Evolutionary conservation across 2,888 invertebrate species (phyloP), one percentile per base, ranked within the genome.

Genomic region (Allygus modestus): DNA sequence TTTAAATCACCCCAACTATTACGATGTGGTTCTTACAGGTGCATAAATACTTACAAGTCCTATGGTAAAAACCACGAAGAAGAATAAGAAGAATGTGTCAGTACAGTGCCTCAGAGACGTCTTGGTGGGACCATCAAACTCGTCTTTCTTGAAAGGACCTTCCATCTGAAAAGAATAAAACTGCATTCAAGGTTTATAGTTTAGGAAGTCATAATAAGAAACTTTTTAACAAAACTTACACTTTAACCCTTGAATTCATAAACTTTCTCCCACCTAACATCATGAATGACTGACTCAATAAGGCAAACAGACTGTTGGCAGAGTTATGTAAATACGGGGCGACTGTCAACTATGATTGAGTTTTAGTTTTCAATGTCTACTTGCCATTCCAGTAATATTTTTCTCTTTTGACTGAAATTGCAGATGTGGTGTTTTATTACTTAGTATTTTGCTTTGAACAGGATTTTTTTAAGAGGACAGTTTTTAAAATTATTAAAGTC

Each of bases 1-100:
- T n/a, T n/a, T n/a, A n/a, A n/a, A n/a, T n/a, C n/a, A n/a, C n/a
- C n/a, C n/a, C n/a, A n/a, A n/a, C n/a, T n/a, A n/a, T n/a, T n/a
- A n/a, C n/a, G n/a, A n/a, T n/a, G n/a, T n/a, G n/a, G n/a, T n/a
- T n/a, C n/a, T n/a, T n/a, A n/a, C n/a, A n/a, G n/a, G n/a, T n/a
- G n/a, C n/a, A n/a, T n/a, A n/a, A n/a, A n/a, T n/a, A 89, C 92
- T 90, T 90, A 94, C 94, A 91, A 93, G 90, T 85, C 91, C 91
- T 37, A 91, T 90, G 83, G 92, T 89, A 89, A 93, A 93, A 46
- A 90, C 88, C 0, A 91, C 87, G 87, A 94, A 92, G 12, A 94
- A 86, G 15, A 93, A 87, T 28, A 94, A 89, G 87, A 92, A 92
- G 77, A 92, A 88, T 26, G 92, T 90, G 89, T 94, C 94, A 0